Evolutionary conservation across 2,797 vertebrate species (phyloP), one percentile per base, ranked within the genome.

Genomic region (Gobio occitaniae): DNA sequence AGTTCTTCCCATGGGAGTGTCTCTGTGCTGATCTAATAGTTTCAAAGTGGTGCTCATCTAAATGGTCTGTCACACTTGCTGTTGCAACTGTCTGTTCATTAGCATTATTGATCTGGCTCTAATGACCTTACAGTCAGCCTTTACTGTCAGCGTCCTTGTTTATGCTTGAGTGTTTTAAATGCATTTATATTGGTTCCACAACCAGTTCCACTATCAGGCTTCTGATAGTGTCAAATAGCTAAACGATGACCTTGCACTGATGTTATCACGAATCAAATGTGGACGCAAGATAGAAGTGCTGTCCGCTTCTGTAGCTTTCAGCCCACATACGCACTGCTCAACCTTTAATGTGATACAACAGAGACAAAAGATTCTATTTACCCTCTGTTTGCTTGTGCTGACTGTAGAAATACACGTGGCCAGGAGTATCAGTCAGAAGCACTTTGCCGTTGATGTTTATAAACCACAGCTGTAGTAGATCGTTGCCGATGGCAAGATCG

Each of bases 61-160:
- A 69, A 69, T 82, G 70, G 75, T 80, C 71, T 85, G 83, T 86
- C 87, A 86, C 81, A 84, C 72, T 47, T 19, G 19, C 21, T 56
- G 48, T 68, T 70, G 78, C 68, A 86, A 86, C 80, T 70, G 63
- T 88, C 9, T 41, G 56, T 79, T 79, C 69, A 86, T 92, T 90
- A 87, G 82, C 89, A 87, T 85, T 86, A 92, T 89, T 89, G 89
- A 90, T 89, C 87, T 63, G 81, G 78, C 74, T n/a, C 59, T 89
- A 88, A 92, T 88, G 71, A 88, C 84, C 87, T 38, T 61, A 82
- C 83, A 90, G 89, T 83, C 77, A 59, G 77, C 80, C 29, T 47
- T 84, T 78, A 74, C 59, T 61, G 41, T 84, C 69, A 71, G 54
- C 32, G 1, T 38, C 21, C 36, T 83, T 41, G 54, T 77, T 44